Evolutionary conservation across 2,888 invertebrate species (phyloP).

Genomic region (Luperina nickerlii): DNA sequence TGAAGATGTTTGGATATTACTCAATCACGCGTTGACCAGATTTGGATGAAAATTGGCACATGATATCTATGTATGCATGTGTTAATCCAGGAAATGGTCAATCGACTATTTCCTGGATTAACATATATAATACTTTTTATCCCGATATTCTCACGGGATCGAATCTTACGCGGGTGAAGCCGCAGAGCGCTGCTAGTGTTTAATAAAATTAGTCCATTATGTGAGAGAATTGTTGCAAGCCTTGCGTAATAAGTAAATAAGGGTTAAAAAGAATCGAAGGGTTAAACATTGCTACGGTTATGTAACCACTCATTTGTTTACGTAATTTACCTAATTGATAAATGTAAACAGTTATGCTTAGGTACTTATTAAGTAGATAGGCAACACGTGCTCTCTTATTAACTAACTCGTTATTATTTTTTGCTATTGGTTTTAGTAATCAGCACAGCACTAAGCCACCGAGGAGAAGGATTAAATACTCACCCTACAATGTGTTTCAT

Average conservation of each 20-base stretch:
- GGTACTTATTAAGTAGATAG: neutral
- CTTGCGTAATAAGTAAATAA: constrained; percentile 42
- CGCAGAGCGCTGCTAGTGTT: too few species aligned
- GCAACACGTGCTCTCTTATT: constrained; percentile 5
- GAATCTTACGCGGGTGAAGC: too few species aligned
- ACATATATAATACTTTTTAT: too few species aligned
- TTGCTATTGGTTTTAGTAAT: neutral
- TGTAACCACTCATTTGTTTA: constrained; percentile 39
- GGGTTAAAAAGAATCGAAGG: neutral
- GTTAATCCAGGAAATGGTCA: too few species aligned
- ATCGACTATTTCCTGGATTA: too few species aligned
- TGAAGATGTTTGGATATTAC: too few species aligned
- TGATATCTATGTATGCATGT: too few species aligned
- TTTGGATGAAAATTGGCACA: too few species aligned
- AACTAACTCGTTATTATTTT: neutral
- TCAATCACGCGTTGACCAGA: too few species aligned
- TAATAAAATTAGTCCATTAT: constrained; percentile 12
- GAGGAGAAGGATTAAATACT: constrained; percentile 79
- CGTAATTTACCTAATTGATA: constrained; percentile 41
- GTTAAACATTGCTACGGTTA: constrained; percentile 8
- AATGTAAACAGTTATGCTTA: constrained; percentile 40
- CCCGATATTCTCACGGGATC: too few species aligned
- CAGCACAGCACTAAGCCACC: neutral
- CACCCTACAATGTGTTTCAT: constrained; percentile 98
- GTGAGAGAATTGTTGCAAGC: constrained; percentile 1